Conservation (phyloP, 1,140 invertebrate species). For the Drosophila erecta region DNA sequence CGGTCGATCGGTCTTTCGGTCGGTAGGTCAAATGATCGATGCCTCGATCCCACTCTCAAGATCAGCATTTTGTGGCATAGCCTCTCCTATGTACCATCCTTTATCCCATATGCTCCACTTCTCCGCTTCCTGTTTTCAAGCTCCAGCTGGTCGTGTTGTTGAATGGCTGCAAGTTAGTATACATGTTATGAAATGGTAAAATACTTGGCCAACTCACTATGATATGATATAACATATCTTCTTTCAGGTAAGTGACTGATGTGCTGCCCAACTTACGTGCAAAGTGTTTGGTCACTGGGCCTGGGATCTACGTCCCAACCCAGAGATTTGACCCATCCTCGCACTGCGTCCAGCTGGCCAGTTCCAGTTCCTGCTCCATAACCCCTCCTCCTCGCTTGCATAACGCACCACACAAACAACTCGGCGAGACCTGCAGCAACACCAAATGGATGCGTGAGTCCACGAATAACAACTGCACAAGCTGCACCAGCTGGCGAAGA, state of each 20-base stretch:
- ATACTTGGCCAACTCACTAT: too few relatives aligned
- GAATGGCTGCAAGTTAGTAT: not conserved
- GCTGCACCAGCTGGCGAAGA: not conserved
- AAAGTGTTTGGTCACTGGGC: conserved; percentile 8
- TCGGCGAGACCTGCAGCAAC: conserved; percentile 22
- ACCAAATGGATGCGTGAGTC: conserved; percentile 1
- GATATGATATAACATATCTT: not conserved
- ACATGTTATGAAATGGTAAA: too few relatives aligned
- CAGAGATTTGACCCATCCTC: not conserved
- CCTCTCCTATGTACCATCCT: conserved; percentile 39
- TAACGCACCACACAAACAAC: conserved; percentile 46
- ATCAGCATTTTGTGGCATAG: conserved; percentile 33
- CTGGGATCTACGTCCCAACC: not conserved
- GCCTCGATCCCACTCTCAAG: conserved; percentile 35
- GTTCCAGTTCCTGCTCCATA: conserved; percentile 12
- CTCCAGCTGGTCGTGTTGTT: conserved; percentile 3
- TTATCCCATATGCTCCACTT: not conserved
- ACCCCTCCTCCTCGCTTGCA: conserved; percentile 22
- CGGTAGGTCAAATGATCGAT: conserved; percentile 70
- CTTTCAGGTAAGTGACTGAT: not conserved
- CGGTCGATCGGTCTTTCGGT: conserved; percentile 52
- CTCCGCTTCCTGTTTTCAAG: not conserved
- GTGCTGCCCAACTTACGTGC: not conserved
- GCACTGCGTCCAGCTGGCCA: conserved; percentile 10
- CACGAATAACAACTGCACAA: not conserved